phyloP scores from a whole-genome alignment of 2,797 vertebrate genomes.

The Gallinago solitaria region DNA sequence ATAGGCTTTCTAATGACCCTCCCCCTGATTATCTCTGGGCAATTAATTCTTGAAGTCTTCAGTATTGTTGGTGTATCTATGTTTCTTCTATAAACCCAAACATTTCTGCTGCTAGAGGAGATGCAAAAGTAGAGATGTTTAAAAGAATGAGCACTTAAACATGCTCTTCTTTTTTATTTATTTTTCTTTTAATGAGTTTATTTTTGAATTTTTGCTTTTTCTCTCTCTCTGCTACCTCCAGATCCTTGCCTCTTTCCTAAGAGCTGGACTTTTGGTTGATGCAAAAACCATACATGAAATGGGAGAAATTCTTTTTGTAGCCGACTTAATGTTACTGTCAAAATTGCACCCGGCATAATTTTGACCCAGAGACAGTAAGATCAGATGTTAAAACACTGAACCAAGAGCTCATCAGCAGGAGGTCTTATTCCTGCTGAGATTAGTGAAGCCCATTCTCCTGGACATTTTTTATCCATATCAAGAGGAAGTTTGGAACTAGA shows the following conservation, averaged over 20 bases:
- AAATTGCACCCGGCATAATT: background rate
- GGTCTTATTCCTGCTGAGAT: background rate
- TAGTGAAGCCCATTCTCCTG: background rate
- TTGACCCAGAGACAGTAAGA: background rate
- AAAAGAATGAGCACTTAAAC: background rate
- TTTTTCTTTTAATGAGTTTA: background rate
- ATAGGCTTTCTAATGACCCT: background rate
- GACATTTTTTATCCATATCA: slow-evolving; percentile 19
- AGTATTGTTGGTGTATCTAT: background rate
- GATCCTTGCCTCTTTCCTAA: background rate
- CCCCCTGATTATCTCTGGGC: background rate
- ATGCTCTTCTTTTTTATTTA: background rate
- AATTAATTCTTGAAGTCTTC: background rate
- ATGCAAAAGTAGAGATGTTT: background rate
- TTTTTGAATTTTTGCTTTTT: slow-evolving; percentile 8
- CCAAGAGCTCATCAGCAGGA: slow-evolving; percentile 1
- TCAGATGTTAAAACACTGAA: slow-evolving; percentile 31
- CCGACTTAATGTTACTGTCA: background rate
- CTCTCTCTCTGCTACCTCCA: background rate
- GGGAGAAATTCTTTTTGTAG: background rate
- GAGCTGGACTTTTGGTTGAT: background rate
- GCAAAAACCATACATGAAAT: background rate
- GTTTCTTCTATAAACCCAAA: background rate
- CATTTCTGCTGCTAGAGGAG: background rate
- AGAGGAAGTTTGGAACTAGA: slow-evolving; percentile 2